Evolutionary conservation across 92 coral and sea anemone genomes (phyloP), one percentile per base, ranked within the genome.

Genomic region (Palythoa grandiflora): DNA sequence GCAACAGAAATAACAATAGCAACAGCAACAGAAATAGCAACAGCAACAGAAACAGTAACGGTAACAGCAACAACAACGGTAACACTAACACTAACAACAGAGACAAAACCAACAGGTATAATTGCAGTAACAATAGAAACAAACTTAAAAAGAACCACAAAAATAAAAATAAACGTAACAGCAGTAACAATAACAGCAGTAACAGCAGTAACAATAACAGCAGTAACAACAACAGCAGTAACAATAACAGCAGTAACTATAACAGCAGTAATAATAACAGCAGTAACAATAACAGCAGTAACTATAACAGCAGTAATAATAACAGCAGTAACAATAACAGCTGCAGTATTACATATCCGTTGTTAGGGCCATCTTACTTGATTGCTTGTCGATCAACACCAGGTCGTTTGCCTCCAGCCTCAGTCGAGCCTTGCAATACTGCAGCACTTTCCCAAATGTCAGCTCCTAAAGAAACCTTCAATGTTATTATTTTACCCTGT

Each of bases 401-500:
- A 95, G 72, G 61, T 93, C 92, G 36, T 84, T 78, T 1, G 89
- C 94, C 15, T 87, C 93, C 89, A 95, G 95, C 70, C 83, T 87
- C 60, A 92, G 79, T 48, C 98, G 90, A 6, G 96, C 87, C 35
- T 90, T 93, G 77, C 91, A 96, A 59, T 89, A 94, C 48, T 93
- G 89, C 51, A 97, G 79, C 57, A 97, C 92, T 77, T 97, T 96
- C 40, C 96, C 94, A 84, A 97, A 97, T 11, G 98, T 97, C 98
- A 97, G 93, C 86, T 97, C 99, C 99, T 97, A 72, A 21, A 52
- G 73, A 66, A 78, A 50, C 51, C 1, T 2, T 59, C 36, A 9
- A 12, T 11, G 20, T 63, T 21, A 63, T 17, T 21, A 7, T 3
- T 2, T 61, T 61, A 57, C 14, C 28, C 8, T 5, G 47, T 40